A percentile compares a stretch with the other conserved stretches of the same genome.
Evolutionary conservation across 2,797 vertebrate genomes (phyloP).

Genomic region (Gymnothorax javanicus): DNA sequence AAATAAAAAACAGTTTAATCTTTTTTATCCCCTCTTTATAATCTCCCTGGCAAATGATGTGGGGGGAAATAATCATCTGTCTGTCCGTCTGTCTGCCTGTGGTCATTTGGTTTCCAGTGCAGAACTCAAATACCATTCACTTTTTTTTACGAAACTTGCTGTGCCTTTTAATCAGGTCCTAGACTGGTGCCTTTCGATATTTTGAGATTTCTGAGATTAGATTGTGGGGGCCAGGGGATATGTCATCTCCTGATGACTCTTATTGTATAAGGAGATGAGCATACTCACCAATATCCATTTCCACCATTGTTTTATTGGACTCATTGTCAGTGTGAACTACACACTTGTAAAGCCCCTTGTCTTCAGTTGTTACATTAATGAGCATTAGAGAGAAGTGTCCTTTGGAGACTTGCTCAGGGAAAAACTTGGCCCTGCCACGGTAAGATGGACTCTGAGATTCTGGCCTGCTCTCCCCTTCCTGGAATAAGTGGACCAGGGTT

Average conservation of each 20-base stretch:
- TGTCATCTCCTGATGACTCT: too few relatives aligned
- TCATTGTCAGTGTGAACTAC: conserved; percentile 22
- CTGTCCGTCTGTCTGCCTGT: too few relatives aligned
- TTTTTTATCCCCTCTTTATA: too few relatives aligned
- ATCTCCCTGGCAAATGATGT: background rate
- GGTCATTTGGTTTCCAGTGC: too few relatives aligned
- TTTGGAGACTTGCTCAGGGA: conserved; percentile 32
- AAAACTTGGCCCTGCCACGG: conserved; percentile 34
- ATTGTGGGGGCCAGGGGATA: too few relatives aligned
- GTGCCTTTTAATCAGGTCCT: too few relatives aligned
- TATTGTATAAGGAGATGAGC: background rate
- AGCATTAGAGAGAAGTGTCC: conserved; percentile 48
- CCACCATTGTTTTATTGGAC: conserved; percentile 23
- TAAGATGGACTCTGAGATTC: conserved; percentile 36
- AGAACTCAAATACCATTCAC: too few relatives aligned
- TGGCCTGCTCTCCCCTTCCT: conserved; percentile 30
- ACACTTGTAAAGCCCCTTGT: conserved; percentile 45
- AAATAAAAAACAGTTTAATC: too few relatives aligned
- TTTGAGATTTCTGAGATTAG: too few relatives aligned
- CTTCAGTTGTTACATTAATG: conserved; percentile 31
- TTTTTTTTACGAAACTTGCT: too few relatives aligned
- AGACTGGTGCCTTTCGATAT: too few relatives aligned
- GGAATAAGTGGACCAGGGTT: conserved; percentile 35
- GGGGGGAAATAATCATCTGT: too few relatives aligned
- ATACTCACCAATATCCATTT: conserved; percentile 34